Base-by-base conservation (phyloP, 2,888 invertebrate species). In the Mythimna vitellina region DNA sequence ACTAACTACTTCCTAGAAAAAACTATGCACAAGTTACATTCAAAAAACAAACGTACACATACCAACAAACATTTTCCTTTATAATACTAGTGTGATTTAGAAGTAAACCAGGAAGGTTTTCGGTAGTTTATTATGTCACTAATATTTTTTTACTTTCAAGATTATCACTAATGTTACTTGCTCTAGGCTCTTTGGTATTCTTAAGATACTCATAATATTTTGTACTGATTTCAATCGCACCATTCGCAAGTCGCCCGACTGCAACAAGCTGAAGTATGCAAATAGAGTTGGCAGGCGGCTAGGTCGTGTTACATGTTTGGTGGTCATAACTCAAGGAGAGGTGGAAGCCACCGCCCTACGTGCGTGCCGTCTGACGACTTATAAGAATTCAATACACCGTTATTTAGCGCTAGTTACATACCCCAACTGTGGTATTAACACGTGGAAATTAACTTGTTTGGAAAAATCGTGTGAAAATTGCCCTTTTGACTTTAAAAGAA, bases 291-390 rank as follows among this genome's bases (percentile, higher is more conserved):
- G 86, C 84, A 75, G 73, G 85, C 84, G 80, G 86, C 82, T 88
- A 90, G 91, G 90, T 92, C 90, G 89, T 89, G 90, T 93, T 91
- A 90, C 94, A 95, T 95, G 95, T 91, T 91, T 86, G 78, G 85
- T 74, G 76, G 92, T 90, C 88, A 95, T 95, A 92, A 94, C 89
- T 95, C 93, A 94, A 82, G 82, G 73, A 81, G 81, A 83, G 85
- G 86, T 87, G 81, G 88, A 86, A 91, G 89, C 89, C 88, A 89
- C 92, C 89, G 89, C 80, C 81, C 79, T 67, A 85, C 89, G 89
- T 93, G 93, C 95, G 94, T 94, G 94, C 88, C 84, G 88, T 88
- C 89, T 86, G 89, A 86, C 86, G 86, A 89, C 91, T 91, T 92
- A 90, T 90, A 92, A 91, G 89, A 90, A 91, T 92, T 92, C 92